Evolutionary conservation across 2,797 vertebrate genomes (phyloP).

Genomic region (Rhynchonycteris naso): DNA sequence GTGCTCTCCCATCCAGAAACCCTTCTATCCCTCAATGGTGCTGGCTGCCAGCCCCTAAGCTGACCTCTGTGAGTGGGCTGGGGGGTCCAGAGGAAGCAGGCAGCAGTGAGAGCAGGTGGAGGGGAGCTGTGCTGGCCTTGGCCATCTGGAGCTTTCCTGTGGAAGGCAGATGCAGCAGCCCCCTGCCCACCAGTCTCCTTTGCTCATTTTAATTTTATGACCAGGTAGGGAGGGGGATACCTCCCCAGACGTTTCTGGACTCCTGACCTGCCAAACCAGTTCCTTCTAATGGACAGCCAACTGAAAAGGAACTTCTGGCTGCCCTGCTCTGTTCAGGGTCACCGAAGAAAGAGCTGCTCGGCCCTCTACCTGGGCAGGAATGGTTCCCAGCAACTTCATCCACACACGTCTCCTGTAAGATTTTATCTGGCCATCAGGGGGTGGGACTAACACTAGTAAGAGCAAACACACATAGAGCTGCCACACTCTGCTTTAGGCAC

Average conservation of each 20-base stretch:
- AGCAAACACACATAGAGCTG: rapidly evolving
- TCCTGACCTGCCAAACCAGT: conserved; percentile 59
- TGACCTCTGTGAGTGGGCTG: not conserved
- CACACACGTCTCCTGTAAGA: too few relatives aligned
- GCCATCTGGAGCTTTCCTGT: rapidly evolving
- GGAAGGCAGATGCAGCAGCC: not conserved
- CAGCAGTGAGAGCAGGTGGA: not conserved
- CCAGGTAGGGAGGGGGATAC: not conserved
- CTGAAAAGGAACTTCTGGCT: not conserved
- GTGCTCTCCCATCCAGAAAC: not conserved
- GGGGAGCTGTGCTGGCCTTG: too few relatives aligned
- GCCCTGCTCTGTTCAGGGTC: not conserved
- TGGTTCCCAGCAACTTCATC: rapidly evolving
- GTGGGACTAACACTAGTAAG: rapidly evolving
- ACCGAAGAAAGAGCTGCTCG: rapidly evolving
- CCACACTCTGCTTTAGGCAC: rapidly evolving
- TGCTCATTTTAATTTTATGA: not conserved
- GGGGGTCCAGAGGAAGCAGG: not conserved
- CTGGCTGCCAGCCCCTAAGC: rapidly evolving
- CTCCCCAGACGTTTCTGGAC: conserved; percentile 27
- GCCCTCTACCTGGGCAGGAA: not conserved
- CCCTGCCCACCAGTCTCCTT: rapidly evolving
- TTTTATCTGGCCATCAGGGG: not conserved
- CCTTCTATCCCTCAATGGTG: not conserved
- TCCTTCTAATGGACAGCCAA: not conserved